These are phyloP conservation scores for Agraylea sexmaculata DNA, from an alignment of 1,140 invertebrate species.

Conservation along the genomic window DNA sequence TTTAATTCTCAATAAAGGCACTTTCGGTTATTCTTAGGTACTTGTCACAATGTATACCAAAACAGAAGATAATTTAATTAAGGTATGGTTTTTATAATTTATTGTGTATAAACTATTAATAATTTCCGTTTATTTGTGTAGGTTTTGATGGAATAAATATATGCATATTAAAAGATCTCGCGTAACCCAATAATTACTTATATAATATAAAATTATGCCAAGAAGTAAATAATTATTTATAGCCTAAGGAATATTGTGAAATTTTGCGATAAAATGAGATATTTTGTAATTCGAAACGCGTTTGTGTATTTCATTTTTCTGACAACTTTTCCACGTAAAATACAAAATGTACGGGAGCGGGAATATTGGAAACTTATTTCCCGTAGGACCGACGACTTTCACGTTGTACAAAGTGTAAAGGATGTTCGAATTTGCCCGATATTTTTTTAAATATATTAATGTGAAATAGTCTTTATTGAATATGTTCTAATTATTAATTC, in stretches of 20 bases:
- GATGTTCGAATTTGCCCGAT: neutral
- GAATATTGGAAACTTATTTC: conserved; percentile 21
- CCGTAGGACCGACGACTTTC: conserved; percentile 16
- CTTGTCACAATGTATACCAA: neutral
- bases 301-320: too few species aligned
- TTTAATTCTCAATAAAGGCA: neutral
- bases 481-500: conserved; percentile 1
- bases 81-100: neutral
- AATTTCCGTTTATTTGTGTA: neutral
- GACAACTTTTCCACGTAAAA: too few species aligned
- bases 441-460: too few species aligned
- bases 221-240: too few species aligned
- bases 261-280: too few species aligned
- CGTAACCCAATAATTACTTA: too few species aligned
- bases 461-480: too few species aligned
- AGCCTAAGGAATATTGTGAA: too few species aligned
- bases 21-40: neutral
- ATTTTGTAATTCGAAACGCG: too few species aligned
- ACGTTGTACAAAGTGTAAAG: conserved; percentile 3
- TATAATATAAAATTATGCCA: too few species aligned
- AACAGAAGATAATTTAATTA: too few species aligned
- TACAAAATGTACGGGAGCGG: too few species aligned
- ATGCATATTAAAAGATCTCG: neutral
- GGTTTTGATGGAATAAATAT: neutral
- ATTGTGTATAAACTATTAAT: neutral